Percentiles rank a stretch among this genome's conserved stretches.
phyloP scores from a whole-genome alignment of 2,113 vertebrate genomes.

The Myxocyprinus asiaticus region DNA sequence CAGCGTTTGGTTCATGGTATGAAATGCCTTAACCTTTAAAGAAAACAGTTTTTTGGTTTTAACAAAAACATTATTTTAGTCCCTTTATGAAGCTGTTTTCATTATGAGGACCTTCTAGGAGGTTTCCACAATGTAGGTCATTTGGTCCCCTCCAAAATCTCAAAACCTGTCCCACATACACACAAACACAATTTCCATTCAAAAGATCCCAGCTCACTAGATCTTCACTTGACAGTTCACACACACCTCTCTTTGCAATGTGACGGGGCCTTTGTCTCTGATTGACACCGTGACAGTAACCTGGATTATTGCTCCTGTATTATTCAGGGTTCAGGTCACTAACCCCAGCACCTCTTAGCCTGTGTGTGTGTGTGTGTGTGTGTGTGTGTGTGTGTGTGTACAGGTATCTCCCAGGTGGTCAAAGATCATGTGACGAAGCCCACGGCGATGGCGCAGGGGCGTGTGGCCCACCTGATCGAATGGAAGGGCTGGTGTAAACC shows the following conservation, averaged over 20 bases:
- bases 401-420: conserved; percentile 97
- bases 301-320: background rate
- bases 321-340: background rate
- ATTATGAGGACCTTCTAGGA: too few relatives aligned
- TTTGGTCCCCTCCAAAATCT: too few relatives aligned
- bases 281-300: background rate
- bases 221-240: too few relatives aligned
- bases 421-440: conserved; percentile 99
- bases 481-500: conserved; percentile 99
- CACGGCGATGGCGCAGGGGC: conserved; percentile 96
- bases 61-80: too few relatives aligned
- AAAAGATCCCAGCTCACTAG: too few relatives aligned
- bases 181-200: too few relatives aligned
- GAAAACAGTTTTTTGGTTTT: too few relatives aligned
- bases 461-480: conserved; percentile 95
- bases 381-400: conserved; percentile 18
- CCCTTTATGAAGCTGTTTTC: too few relatives aligned
- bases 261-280: background rate
- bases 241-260: background rate
- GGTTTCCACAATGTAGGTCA: too few relatives aligned
- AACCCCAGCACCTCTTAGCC: background rate
- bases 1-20: too few relatives aligned
- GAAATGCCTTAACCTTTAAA: too few relatives aligned
- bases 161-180: too few relatives aligned
- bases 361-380: background rate